Evolutionary conservation across 2,113 vertebrate genomes (phyloP), one percentile per base, ranked within the genome.

Genomic region (Choloepus hoffmanni): DNA sequence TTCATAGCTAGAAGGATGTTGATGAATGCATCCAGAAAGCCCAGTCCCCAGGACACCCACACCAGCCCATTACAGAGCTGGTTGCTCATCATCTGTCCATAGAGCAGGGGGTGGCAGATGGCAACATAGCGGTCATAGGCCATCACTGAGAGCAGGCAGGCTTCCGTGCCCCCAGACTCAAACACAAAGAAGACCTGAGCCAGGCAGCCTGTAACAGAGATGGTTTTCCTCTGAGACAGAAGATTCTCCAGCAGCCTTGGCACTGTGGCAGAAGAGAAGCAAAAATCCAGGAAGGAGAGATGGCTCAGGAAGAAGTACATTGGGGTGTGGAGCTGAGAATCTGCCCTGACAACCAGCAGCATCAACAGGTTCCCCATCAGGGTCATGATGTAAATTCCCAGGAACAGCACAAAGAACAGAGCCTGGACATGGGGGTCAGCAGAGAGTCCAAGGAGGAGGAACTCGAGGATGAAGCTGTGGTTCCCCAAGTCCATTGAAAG

Each of bases 41-140:
- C 62, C 30, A 84, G 30, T 8, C 55, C 60, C 40, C 60, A 84
- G 43, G 63, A 40, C 3, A 40, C 19, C 3, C 88, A 95, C 0
- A 90, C 36, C 5, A 50, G 53, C 1, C 43, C 26, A 24, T 97
- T 98, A 45, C 40, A 74, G 72, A 73, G 70, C 24, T 43, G 40
- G 70, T 43, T 73, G 40, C 10, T 73, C 98, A 98, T 98, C 65
- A 98, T 45, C 58, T 90, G 30, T 0, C 40, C 24, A 90, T 98
- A 98, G 26, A 83, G 95, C 86, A 98, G 96, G 0, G 98, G 98
- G 62, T 97, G 82, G 85, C 98, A 98, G 48, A 98, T 97, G 85
- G 97, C 97, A 21, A 96, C 58, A 0, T 96, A 98, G 7, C 95
- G 68, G 28, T 98, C 98, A 2, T 96, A 98, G 4, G 98, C 98